Conservation (phyloP, 2,113 vertebrate genomes). For the Thoracochromis brauschi region DNA sequence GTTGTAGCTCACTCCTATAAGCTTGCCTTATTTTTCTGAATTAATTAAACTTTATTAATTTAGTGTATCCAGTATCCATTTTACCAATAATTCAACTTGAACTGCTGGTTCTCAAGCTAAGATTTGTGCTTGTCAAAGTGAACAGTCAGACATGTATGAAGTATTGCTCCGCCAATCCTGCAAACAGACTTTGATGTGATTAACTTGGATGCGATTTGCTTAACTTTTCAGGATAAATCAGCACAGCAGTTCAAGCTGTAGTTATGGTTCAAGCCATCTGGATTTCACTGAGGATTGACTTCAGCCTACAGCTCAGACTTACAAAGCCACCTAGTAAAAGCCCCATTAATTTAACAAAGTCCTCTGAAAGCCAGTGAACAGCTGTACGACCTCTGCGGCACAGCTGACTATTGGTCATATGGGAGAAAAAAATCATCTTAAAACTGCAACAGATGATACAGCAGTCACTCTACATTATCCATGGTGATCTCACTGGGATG, state of each 20-base stretch:
- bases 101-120: neutral
- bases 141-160: neutral
- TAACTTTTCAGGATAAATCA: neutral
- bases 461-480: constrained; percentile 1
- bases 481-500: neutral
- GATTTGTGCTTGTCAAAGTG: neutral
- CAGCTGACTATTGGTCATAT: neutral
- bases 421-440: neutral
- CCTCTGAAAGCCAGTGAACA: constrained; percentile 4
- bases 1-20: neutral
- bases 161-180: neutral
- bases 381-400: neutral
- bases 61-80: neutral
- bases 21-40: neutral
- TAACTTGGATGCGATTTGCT: neutral
- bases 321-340: constrained; percentile 12
- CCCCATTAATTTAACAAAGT: constrained; percentile 3
- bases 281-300: neutral
- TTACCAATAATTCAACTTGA: neutral
- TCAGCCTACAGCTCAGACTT: neutral
- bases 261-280: neutral
- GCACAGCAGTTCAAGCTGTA: neutral
- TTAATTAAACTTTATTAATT: neutral
- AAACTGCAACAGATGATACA: constrained; percentile 24
- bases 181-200: neutral